Percentiles rank a stretch among this genome's conserved stretches.
These are phyloP conservation scores for Pangasius sanitwongsei DNA, from an alignment of 2,797 vertebrate genomes.

Conservation along the genomic window DNA sequence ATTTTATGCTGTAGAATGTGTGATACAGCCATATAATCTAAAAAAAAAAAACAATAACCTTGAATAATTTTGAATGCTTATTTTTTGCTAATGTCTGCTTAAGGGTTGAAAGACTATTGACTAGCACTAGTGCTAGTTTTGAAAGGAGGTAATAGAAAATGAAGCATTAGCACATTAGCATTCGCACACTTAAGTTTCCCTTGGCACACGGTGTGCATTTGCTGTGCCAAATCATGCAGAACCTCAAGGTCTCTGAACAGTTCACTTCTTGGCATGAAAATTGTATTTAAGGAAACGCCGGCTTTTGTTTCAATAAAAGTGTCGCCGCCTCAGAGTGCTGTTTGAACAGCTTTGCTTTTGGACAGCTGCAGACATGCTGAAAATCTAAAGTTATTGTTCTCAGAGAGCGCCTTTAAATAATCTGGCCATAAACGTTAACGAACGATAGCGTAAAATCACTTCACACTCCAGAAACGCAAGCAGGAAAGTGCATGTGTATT, in stretches of 20 bases:
- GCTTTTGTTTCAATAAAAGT: conserved; percentile 52
- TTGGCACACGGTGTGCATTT: conserved; percentile 49
- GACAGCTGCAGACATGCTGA: conserved; percentile 41
- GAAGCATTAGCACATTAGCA: conserved; percentile 13
- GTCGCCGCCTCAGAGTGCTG: conserved; percentile 41
- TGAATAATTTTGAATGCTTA: background rate
- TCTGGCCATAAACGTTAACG: conserved; percentile 35
- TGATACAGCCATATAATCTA: background rate
- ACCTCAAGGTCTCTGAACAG: conserved; percentile 51
- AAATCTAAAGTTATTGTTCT: conserved; percentile 51
- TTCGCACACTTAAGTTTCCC: conserved; percentile 50
- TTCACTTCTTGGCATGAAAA: conserved; percentile 55
- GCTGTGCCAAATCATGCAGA: conserved; percentile 51
- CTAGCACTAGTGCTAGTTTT: background rate
- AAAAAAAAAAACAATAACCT: background rate
- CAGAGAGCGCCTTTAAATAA: conserved; percentile 44
- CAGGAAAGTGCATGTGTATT: background rate
- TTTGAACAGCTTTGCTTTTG: conserved; percentile 43
- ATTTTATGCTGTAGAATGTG: background rate
- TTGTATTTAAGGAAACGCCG: conserved; percentile 50
- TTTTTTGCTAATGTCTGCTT: background rate
- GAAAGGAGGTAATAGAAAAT: conserved; percentile 12
- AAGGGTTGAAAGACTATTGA: background rate
- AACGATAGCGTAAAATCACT: conserved; percentile 30
- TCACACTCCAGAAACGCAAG: background rate